Conservation (phyloP, 2,888 invertebrate genomes). For the Drosophila neutralis region DNA sequence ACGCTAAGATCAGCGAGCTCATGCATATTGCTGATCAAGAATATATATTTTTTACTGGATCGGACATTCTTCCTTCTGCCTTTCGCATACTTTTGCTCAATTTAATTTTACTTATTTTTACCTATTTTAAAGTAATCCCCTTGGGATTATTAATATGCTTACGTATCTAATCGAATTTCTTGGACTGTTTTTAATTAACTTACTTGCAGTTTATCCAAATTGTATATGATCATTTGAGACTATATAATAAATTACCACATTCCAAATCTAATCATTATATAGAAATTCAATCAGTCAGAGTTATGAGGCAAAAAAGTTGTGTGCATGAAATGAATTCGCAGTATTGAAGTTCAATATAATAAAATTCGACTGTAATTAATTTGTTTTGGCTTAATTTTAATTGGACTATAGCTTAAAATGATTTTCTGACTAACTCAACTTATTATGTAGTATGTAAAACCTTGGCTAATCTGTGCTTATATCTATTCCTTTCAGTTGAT, state of each 20-base stretch:
- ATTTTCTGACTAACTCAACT: background rate
- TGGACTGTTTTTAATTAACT: background rate
- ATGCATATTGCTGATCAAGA: no score
- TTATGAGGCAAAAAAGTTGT: background rate
- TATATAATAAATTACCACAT: background rate
- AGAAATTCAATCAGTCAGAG: background rate
- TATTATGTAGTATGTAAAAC: background rate
- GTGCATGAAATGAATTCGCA: background rate
- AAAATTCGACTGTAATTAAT: no score
- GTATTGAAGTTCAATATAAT: no score
- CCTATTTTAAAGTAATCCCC: no score
- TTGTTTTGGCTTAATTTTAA: no score
- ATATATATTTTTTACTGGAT: no score
- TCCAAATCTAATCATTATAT: background rate
- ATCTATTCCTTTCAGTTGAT: conserved; percentile 28
- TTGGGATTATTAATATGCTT: background rate
- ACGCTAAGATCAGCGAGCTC: no score
- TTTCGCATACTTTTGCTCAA: no score
- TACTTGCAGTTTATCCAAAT: background rate
- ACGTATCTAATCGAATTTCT: background rate
- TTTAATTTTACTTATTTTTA: no score
- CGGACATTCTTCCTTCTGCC: no score
- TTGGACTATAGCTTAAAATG: background rate
- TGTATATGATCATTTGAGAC: no score
- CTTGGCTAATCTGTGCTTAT: background rate